Base-by-base conservation (phyloP, 2,797 vertebrate species). In the Diplodus sargus region DNA sequence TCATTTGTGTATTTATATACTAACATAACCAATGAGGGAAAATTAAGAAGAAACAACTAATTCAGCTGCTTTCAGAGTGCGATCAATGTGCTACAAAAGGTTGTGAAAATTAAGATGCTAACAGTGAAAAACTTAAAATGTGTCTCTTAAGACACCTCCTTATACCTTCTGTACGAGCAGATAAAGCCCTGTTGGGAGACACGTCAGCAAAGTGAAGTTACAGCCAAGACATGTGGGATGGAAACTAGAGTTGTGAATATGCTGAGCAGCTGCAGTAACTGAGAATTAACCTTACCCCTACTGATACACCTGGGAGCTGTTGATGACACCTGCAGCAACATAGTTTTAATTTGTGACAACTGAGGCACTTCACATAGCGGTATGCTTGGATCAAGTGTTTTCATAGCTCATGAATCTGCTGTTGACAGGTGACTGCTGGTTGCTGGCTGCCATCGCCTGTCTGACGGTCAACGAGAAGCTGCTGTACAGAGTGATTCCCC, bases 391-490 rank as follows among this genome's bases (percentile, higher is more conserved):
- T 77, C 51, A 52, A 58, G 57, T 54, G 54, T 22, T 78, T 64
- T 81, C 56, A 54, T 59, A 56, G 47, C 64, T 87, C 28, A 17
- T 85, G 22, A 81, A 66, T 86, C 72, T 85, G 0, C 78, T 76
- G 67, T 61, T 68, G 61, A 70, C 89, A 96, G 95, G 95, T 58
- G 95, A 99, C 92, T 99, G 97, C 91, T 98, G 97, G 94, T 95
- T 99, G 83, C 94, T 99, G 47, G 97, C 98, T 17, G 98, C 98
- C 0, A 99, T 98, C 64, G 97, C 98, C 75, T 99, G 97, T 78
- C 92, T 99, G 91, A 97, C 98, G 0, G 92, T 99, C 78, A 96
- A 96, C 52, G 95, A 97, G 76, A 88, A 90, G 70, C 95, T 98
- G 73, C 97, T 97, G 91, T 96, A 96, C 91, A 94, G 96, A 95